Evolutionary conservation across 2,888 invertebrate species (phyloP), one percentile per base, ranked within the genome.

Genomic region (Tanytarsus gracilentus): DNA sequence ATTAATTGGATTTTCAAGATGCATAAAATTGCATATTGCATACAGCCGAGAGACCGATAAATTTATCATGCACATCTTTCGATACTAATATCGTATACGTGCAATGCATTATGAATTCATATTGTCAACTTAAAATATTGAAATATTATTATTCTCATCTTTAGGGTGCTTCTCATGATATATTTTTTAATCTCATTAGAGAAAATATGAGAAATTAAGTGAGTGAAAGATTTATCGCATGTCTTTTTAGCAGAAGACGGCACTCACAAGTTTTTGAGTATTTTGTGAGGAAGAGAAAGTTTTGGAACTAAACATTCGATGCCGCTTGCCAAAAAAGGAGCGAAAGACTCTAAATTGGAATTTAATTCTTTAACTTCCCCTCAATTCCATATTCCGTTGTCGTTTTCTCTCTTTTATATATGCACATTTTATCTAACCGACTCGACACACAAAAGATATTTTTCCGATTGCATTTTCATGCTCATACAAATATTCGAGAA

Each of bases 1-100:
- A 44, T 18, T 56, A 56, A 56, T 56, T 40, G 56, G 44, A 29
- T 44, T 56, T 56, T 23, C 33, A 56, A 56, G 56, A 56, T 40
- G 40, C 49, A 49, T 2, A n/a, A 30, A n/a, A n/a, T n/a, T n/a
- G n/a, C n/a, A n/a, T n/a, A n/a, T n/a, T 44, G 44, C 44, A 44
- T 49, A 16, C 27, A 11, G 21, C 14, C 14, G 11, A 9, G 11
- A 21, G 11, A 33, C 39, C 14, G 23, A 55, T 26, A 55, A 55
- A 55, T 36, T 56, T 36, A 21, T 56, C 56, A 56, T 14, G 27
- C 18, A 27, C 16, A n/a, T 50, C 44, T 23, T 18, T 53, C 25
- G 36, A 36, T 33, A 33, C 53, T 33, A 27, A 36, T 36, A 53
- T 23, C 23, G 36, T 16, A 53, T 53, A 30, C 33, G 25, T 53